phyloP scores from a whole-genome alignment of 2,888 invertebrate genomes.

The Eupithecia subfuscata region DNA sequence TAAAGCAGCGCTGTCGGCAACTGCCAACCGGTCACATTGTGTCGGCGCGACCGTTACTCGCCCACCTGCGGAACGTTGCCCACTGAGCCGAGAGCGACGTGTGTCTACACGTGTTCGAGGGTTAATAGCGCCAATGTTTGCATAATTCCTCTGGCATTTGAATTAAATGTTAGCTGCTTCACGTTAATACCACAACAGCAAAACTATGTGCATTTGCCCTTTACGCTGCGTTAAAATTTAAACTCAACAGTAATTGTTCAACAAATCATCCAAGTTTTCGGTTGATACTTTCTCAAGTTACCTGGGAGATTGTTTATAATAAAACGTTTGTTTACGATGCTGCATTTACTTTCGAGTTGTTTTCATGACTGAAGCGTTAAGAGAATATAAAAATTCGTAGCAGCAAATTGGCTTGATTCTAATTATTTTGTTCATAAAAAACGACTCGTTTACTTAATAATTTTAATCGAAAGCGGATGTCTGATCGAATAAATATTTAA shows the following conservation, averaged over 20 bases:
- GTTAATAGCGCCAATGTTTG: conserved; percentile 53
- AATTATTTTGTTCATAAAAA: conserved; percentile 14
- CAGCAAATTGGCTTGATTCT: neutral
- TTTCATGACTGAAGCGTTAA: conserved; percentile 5
- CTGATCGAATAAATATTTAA: conserved; percentile 31
- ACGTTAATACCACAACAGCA: conserved; percentile 14
- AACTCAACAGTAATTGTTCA: conserved; percentile 28
- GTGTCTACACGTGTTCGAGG: conserved; percentile 61
- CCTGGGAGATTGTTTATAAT: conserved; percentile 22
- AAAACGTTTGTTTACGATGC: conserved; percentile 18
- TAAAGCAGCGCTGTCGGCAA: conserved; percentile 53
- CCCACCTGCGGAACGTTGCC: conserved; percentile 77
- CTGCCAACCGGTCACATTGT: conserved; percentile 59
- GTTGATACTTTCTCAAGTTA: neutral
- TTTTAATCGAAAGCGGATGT: conserved; percentile 36
- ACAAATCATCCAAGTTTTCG: conserved; percentile 24
- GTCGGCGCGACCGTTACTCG: conserved; percentile 74
- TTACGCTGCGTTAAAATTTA: conserved; percentile 21
- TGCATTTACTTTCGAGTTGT: conserved; percentile 8
- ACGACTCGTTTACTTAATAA: conserved; percentile 12
- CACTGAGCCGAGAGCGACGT: conserved; percentile 80
- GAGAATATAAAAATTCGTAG: neutral
- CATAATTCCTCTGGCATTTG: conserved; percentile 50
- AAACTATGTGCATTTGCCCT: conserved; percentile 38
- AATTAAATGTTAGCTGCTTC: conserved; percentile 38